Evolutionary conservation across 2,888 invertebrate genomes (phyloP).

Genomic region (Pogonocherus hispidulus): DNA sequence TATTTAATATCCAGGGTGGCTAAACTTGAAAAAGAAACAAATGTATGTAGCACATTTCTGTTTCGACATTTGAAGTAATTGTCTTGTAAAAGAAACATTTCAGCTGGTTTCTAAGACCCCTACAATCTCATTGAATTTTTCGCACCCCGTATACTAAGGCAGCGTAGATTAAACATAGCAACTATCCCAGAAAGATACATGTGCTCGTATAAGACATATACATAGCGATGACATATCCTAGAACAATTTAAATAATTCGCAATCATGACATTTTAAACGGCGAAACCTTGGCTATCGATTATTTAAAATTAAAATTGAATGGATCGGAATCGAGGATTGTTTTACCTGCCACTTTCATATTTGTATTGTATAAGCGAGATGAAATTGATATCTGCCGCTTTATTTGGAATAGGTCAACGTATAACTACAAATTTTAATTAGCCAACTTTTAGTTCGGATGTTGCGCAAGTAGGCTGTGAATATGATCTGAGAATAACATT

Average conservation of each 20-base stretch:
- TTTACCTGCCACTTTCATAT: conserved; percentile 32
- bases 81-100: too few relatives aligned
- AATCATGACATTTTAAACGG: conserved; percentile 30
- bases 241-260: conserved; percentile 26
- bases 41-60: too few relatives aligned
- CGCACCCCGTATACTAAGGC: too few relatives aligned
- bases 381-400: conserved; percentile 24
- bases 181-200: conserved; percentile 1
- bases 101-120: too few relatives aligned
- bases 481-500: not conserved
- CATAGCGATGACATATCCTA: conserved; percentile 29
- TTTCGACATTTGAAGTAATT: too few relatives aligned
- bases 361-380: conserved; percentile 19
- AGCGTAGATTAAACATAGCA: not conserved
- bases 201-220: conserved; percentile 6
- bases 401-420: conserved; percentile 22
- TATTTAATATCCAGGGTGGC: too few relatives aligned
- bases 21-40: too few relatives aligned
- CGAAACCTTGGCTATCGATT: conserved; percentile 28
- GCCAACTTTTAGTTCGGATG: conserved; percentile 6
- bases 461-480: conserved; percentile 20
- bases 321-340: conserved; percentile 21
- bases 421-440: conserved; percentile 13
- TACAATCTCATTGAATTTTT: too few relatives aligned
- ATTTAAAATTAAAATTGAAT: conserved; percentile 25